Evolutionary conservation across 1,140 invertebrate species (phyloP).

Genomic region (Venturia canescens): DNA sequence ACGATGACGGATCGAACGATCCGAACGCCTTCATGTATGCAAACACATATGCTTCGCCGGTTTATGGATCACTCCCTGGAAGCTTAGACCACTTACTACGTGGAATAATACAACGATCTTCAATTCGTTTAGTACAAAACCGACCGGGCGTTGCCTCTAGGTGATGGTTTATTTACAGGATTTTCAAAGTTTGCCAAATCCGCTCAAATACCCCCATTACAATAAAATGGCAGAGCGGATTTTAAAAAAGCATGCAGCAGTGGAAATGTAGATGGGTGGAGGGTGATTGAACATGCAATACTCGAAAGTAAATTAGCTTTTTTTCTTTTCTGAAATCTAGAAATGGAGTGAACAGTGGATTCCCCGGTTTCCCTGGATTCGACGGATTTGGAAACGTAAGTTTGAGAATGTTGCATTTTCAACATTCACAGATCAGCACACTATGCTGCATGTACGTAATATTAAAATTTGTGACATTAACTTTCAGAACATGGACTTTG

Average conservation of each 20-base stretch:
- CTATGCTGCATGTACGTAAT: background rate
- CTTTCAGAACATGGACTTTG: background rate
- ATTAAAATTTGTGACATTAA: too few relatives aligned
- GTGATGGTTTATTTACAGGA: conserved; percentile 44
- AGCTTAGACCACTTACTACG: background rate
- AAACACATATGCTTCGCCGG: conserved; percentile 44
- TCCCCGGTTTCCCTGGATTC: background rate
- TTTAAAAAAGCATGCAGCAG: background rate
- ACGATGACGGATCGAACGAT: conserved; percentile 49
- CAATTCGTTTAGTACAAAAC: background rate
- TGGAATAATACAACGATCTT: conserved; percentile 3
- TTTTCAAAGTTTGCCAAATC: background rate
- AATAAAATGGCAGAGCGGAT: background rate
- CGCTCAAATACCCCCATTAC: background rate
- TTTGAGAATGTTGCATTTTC: background rate
- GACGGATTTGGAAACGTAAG: background rate
- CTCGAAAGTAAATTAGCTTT: background rate
- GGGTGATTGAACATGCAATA: background rate
- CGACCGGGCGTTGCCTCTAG: conserved; percentile 6
- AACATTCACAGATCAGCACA: background rate
- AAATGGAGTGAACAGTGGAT: background rate
- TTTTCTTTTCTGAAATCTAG: background rate
- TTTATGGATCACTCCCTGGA: conserved; percentile 30
- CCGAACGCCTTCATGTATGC: conserved; percentile 49
- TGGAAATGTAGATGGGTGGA: background rate